Percentiles rank a stretch among this genome's conserved stretches.
phyloP scores from a whole-genome alignment of 2,113 vertebrate genomes.

The Laticauda laticaudata region DNA sequence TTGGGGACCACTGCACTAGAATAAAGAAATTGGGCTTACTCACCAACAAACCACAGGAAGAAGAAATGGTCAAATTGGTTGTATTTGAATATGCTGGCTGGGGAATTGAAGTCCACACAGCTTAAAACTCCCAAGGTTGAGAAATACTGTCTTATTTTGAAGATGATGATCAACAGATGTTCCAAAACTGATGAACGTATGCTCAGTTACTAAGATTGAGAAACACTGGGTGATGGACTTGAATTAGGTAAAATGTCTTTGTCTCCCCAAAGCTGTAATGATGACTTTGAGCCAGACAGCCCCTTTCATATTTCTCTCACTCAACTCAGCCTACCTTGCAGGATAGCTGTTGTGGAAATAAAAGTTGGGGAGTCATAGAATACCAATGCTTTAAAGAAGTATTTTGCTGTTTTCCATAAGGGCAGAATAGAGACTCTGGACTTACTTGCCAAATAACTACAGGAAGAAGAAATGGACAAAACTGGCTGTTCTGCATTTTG shows the following conservation, averaged over 20 bases:
- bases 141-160: too few relatives aligned
- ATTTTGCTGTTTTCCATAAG: not conserved
- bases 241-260: not conserved
- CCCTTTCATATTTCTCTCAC: too few relatives aligned
- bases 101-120: not conserved
- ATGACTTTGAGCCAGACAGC: too few relatives aligned
- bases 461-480: not conserved
- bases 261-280: not conserved
- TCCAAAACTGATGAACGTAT: too few relatives aligned
- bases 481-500: not conserved
- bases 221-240: not conserved
- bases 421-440: not conserved
- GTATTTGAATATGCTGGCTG: not conserved
- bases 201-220: too few relatives aligned
- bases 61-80: not conserved
- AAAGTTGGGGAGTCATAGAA: not conserved
- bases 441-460: not conserved
- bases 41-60: not conserved
- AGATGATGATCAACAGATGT: too few relatives aligned
- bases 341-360: not conserved
- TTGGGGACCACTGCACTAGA: not conserved
- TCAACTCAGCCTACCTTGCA: not conserved
- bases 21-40: not conserved
- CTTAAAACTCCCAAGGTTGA: not conserved
- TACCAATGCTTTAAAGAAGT: not conserved